Evolutionary conservation across 2,797 vertebrate species (phyloP), one percentile per base, ranked within the genome.

Genomic region (Vultur gryphus): DNA sequence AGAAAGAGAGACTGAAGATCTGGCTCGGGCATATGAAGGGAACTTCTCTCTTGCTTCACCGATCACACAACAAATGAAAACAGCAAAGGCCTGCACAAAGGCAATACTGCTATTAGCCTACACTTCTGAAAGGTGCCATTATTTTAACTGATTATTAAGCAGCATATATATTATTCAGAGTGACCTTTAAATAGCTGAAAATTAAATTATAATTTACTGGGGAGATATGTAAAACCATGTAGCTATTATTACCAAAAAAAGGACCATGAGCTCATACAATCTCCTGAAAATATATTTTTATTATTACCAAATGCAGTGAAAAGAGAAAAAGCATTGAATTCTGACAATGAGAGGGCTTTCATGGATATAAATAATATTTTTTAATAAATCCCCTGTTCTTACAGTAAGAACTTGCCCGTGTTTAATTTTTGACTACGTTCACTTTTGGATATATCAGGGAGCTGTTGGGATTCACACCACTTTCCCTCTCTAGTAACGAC

Each of bases 131-230:
- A 94, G 73, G 48, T 93, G 81, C 83, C 90, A 91, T 85, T 52
- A 75, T 72, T 96, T 96, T 93, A 95, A 82, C 91, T 95, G 90
- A 95, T 95, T 96, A 97, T 97, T 96, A 95, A 94, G 84, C 76
- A 93, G 91, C 71, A 76, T 95, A 95, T 96, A 89, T 94, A 92
- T 96, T 97, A 96, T 96, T 97, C 93, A 90, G 66, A 94, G 75
- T 97, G 96, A 97, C 96, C 93, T 97, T 97, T 97, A 97, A 95
- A 87, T 84, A 95, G 70, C 86, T 87, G 76, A 91, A 97, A 97
- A 97, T 86, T 87, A 94, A 97, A 95, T 95, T 94, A 85, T 95
- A 92, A 93, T 95, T 97, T 95, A 93, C 69, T 58, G 59, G 37
- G 55, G 71, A 94, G 80, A 72, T 86, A 95, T 18, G 77, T 95